phyloP scores from a whole-genome alignment of 2,797 vertebrate genomes.

The Enteromius mattozi region DNA sequence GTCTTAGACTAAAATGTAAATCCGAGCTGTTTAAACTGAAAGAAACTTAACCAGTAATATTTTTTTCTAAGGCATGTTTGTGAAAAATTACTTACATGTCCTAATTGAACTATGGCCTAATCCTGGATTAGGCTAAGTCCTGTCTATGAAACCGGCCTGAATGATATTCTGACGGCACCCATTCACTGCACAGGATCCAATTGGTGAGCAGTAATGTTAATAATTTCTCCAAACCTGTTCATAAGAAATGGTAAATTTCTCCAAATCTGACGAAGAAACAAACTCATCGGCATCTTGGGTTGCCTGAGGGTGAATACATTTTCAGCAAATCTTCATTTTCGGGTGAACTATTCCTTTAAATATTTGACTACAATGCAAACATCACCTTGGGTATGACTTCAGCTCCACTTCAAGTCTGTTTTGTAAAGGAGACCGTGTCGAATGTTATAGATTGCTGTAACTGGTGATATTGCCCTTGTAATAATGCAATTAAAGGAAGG shows the following conservation, averaged over 20 bases:
- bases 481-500: conserved; percentile 45
- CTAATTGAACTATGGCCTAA: too few species aligned
- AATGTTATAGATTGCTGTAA: conserved; percentile 10
- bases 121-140: too few species aligned
- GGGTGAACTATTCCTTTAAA: neutral
- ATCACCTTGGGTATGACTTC: neutral
- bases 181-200: neutral
- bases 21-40: too few species aligned
- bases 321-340: neutral
- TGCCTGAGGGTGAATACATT: neutral
- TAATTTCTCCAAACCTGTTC: too few species aligned
- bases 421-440: neutral
- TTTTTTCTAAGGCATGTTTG: too few species aligned
- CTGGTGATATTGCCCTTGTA: conserved; percentile 37
- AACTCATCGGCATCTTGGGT: neutral
- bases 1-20: too few species aligned
- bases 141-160: too few species aligned
- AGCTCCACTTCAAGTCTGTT: neutral
- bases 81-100: too few species aligned
- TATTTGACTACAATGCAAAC: neutral
- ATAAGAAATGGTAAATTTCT: neutral
- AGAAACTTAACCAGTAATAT: too few species aligned
- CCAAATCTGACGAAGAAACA: neutral
- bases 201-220: neutral
- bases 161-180: too few species aligned